These are phyloP conservation scores for Noctua fimbriata DNA, from an alignment of 2,888 invertebrate genomes.

Conservation along the genomic window DNA sequence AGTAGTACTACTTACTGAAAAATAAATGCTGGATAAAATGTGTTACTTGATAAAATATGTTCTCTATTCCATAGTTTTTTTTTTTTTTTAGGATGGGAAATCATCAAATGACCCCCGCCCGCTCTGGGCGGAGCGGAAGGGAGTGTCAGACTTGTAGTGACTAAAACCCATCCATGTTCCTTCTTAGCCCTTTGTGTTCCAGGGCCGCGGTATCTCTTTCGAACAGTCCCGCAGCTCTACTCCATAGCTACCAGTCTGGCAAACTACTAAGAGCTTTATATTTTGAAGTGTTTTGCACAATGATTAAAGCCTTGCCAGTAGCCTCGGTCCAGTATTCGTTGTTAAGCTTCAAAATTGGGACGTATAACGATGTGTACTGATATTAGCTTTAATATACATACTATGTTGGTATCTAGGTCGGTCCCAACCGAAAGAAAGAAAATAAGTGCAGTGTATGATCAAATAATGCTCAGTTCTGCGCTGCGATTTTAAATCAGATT, in stretches of 20 bases:
- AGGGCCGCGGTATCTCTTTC: too few species aligned
- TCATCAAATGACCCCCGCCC: too few species aligned
- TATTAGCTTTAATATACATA: background rate
- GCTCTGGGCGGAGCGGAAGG: too few species aligned
- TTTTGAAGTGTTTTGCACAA: background rate
- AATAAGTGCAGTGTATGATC: background rate
- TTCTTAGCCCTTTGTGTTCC: too few species aligned
- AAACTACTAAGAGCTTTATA: background rate
- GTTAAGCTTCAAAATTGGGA: constrained; percentile 24
- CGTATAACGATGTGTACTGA: background rate
- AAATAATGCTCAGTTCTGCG: background rate
- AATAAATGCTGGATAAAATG: background rate
- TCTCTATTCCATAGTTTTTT: background rate
- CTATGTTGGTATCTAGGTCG: background rate
- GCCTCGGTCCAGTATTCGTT: background rate
- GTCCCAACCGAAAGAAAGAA: background rate
- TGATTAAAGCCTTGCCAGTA: constrained; percentile 17
- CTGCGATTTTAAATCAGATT: background rate
- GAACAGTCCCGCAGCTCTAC: too few species aligned
- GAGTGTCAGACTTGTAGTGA: too few species aligned
- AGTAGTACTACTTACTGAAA: background rate
- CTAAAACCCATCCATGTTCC: too few species aligned
- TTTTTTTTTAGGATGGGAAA: too few species aligned
- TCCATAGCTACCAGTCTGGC: background rate
- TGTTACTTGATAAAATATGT: constrained; percentile 9